A percentile compares a stretch with the other conserved stretches of the same genome.
Conservation (phyloP, 2,888 invertebrate genomes). For the Gortyna flavago region DNA sequence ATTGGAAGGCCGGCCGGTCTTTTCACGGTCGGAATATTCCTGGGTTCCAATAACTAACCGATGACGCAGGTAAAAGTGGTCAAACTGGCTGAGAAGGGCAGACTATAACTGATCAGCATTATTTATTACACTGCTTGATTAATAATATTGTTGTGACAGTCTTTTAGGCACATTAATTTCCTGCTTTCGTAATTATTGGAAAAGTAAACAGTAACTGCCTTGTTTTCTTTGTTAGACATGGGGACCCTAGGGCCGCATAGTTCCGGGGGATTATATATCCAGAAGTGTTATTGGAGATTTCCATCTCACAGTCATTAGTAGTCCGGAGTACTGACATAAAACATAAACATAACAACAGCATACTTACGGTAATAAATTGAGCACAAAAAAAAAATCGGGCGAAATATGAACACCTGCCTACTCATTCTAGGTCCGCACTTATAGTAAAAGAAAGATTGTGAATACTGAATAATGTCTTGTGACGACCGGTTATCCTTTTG, state of each 20-base stretch:
- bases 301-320: neutral
- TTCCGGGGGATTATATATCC: neutral
- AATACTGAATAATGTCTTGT: conserved; percentile 2
- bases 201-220: neutral
- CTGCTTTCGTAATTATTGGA: neutral
- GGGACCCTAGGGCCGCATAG: neutral
- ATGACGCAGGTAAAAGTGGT: conserved; percentile 55
- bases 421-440: neutral
- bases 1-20: conserved; percentile 57
- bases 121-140: conserved; percentile 2
- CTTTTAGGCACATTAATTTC: neutral
- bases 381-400: neutral
- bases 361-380: too few relatives aligned
- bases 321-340: neutral
- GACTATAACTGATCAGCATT: conserved; percentile 4
- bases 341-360: neutral
- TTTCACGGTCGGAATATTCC: conserved; percentile 65
- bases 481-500: conserved; percentile 1
- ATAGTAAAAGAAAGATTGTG: conserved; percentile 7
- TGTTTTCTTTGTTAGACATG: neutral
- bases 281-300: too few relatives aligned
- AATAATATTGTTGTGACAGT: neutral
- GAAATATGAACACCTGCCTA: neutral
- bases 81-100: conserved; percentile 2
- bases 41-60: conserved; percentile 26